These are phyloP conservation scores for Anagrus nilaparvatae DNA, from an alignment of 1,140 invertebrate species.

Conservation along the genomic window DNA sequence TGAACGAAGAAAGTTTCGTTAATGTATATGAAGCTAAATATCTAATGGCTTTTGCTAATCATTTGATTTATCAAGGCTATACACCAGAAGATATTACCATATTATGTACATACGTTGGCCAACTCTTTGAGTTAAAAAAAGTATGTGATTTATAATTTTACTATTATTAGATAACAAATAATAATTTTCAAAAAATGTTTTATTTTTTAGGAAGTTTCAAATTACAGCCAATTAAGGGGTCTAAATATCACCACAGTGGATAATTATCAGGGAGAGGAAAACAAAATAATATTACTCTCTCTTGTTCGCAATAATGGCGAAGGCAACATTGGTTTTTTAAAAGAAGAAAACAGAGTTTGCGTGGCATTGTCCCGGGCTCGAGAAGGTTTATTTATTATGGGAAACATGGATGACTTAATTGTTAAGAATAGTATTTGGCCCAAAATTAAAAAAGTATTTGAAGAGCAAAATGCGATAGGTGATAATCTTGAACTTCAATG, in stretches of 20 bases:
- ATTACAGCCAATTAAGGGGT: constrained; percentile 21
- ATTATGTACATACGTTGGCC: too few species aligned
- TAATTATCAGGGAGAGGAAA: constrained; percentile 81
- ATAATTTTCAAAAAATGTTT: too few species aligned
- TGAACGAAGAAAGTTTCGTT: too few species aligned
- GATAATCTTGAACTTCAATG: constrained; percentile 5
- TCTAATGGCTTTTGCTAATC: too few species aligned
- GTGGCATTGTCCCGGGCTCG: constrained; percentile 63
- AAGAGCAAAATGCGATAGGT: constrained; percentile 37
- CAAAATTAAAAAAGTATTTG: constrained; percentile 39
- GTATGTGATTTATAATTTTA: too few species aligned
- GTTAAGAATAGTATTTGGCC: constrained; percentile 43
- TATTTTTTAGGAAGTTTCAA: background rate
- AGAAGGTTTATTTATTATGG: constrained; percentile 56
- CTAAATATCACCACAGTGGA: constrained; percentile 61
- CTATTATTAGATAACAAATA: too few species aligned
- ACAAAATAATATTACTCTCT: constrained; percentile 73
- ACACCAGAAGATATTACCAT: too few species aligned
- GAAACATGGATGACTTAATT: constrained; percentile 54
- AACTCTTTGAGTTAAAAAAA: too few species aligned
- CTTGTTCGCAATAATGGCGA: constrained; percentile 65
- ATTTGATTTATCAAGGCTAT: too few species aligned
- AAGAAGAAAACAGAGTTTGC: constrained; percentile 58
- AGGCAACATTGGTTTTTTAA: constrained; percentile 67
- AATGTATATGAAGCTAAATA: too few species aligned